Evolutionary conservation across 2,797 vertebrate species (phyloP).

Genomic region (Pangasius macronema): DNA sequence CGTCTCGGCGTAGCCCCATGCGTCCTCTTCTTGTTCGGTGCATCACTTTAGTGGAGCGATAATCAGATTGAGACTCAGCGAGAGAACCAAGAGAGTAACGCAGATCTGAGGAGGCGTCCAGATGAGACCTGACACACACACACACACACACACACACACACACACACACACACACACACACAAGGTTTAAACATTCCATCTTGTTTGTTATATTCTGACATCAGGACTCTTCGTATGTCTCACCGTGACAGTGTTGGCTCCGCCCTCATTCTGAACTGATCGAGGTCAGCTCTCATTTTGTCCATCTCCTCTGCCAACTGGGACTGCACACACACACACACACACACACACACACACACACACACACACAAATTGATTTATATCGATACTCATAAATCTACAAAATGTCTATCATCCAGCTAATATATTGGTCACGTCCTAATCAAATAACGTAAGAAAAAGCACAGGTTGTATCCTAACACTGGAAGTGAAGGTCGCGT

Average conservation of each 20-base stretch:
- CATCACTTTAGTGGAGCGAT: conserved; percentile 93
- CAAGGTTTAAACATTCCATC: neutral
- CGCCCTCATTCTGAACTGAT: conserved; percentile 89
- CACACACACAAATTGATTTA: neutral
- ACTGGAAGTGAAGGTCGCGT: too few species aligned
- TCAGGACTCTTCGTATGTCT: conserved; percentile 40
- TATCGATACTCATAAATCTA: neutral
- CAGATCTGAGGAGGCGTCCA: conserved; percentile 89
- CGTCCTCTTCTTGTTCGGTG: conserved; percentile 88
- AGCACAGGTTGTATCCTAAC: too few species aligned
- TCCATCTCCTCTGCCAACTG: conserved; percentile 94
- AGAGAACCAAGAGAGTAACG: conserved; percentile 92
- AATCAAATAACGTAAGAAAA: too few species aligned
- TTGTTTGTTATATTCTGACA: neutral
- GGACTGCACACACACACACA: conserved; percentile 72
- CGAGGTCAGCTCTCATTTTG: conserved; percentile 91
- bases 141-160: conserved; percentile 9
- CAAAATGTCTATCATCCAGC: neutral
- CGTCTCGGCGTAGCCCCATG: conserved; percentile 83
- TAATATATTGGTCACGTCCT: neutral
- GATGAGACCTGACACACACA: conserved; percentile 80
- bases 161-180: conserved; percentile 40
- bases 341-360: conserved; percentile 15
- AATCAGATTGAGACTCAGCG: conserved; percentile 93
- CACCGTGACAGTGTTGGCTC: conserved; percentile 93